These are phyloP conservation scores for Rhincodon typus DNA, from an alignment of 2,797 vertebrate genomes.

Conservation along the genomic window DNA sequence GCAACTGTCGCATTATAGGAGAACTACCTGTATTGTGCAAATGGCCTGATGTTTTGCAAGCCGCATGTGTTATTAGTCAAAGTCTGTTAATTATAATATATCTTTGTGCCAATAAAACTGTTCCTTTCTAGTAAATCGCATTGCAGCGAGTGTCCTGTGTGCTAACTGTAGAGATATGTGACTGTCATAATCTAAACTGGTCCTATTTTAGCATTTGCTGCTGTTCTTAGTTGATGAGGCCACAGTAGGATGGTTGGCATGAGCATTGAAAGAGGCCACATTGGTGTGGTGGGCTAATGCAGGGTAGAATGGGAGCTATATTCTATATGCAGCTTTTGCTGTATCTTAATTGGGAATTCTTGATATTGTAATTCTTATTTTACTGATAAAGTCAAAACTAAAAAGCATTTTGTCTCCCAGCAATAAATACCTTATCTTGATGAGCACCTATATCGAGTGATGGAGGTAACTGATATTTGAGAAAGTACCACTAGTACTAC, in stretches of 20 bases:
- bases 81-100: neutral
- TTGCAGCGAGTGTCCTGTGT: neutral
- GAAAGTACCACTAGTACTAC: neutral
- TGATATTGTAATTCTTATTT: neutral
- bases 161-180: neutral
- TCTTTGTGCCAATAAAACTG: neutral
- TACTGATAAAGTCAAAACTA: neutral
- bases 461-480: neutral
- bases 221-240: neutral
- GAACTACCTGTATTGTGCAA: neutral
- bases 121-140: neutral
- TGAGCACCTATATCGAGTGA: neutral
- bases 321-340: neutral
- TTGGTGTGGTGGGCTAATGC: neutral
- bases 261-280: neutral
- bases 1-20: too few species aligned
- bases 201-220: neutral
- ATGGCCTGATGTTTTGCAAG: neutral
- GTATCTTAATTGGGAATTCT: neutral
- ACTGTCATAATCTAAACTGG: neutral
- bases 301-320: neutral
- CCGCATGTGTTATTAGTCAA: neutral
- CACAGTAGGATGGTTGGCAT: neutral
- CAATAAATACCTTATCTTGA: neutral
- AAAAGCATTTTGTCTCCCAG: neutral